Percentiles rank a stretch among this genome's conserved stretches.
Evolutionary conservation across 2,797 vertebrate species (phyloP).

Genomic region (Paguma larvata): DNA sequence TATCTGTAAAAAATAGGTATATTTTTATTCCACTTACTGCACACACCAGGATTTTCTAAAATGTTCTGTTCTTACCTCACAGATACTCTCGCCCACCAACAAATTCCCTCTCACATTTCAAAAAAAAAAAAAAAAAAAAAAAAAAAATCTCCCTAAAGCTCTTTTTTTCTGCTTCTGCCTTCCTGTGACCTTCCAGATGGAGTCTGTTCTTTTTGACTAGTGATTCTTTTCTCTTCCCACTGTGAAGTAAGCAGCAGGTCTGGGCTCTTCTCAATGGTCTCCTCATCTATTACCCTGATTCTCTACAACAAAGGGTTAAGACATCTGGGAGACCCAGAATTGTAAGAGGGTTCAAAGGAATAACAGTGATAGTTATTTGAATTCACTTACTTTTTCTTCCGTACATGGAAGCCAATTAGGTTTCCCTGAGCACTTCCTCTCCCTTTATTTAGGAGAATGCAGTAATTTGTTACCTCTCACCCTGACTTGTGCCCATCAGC

Average conservation of each 20-base stretch:
- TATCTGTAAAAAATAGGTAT: not conserved
- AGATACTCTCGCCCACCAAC: not conserved
- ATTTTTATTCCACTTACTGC: not conserved
- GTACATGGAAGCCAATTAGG: not conserved
- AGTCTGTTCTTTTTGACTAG: not conserved
- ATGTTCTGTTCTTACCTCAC: not conserved
- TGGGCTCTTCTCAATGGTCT: not conserved
- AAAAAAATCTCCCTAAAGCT: not conserved
- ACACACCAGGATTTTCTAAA: not conserved
- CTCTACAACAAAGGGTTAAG: not conserved
- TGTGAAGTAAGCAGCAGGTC: not conserved
- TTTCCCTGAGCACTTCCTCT: not conserved
- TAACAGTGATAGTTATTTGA: not conserved
- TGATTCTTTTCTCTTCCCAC: not conserved
- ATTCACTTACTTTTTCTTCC: not conserved
- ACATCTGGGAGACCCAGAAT: not conserved
- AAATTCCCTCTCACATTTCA: not conserved
- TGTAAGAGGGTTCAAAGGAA: not conserved
- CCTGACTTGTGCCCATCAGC: accelerated
- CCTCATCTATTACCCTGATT: not conserved
- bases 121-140: too few species aligned
- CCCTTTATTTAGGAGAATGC: not conserved
- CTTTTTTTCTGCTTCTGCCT: not conserved
- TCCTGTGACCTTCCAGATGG: not conserved
- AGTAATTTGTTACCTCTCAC: not conserved